A percentile compares a stretch with the other conserved stretches of the same genome.
These are phyloP conservation scores for Scytalopus superciliaris DNA, from an alignment of 2,113 vertebrate species.

Conservation along the genomic window DNA sequence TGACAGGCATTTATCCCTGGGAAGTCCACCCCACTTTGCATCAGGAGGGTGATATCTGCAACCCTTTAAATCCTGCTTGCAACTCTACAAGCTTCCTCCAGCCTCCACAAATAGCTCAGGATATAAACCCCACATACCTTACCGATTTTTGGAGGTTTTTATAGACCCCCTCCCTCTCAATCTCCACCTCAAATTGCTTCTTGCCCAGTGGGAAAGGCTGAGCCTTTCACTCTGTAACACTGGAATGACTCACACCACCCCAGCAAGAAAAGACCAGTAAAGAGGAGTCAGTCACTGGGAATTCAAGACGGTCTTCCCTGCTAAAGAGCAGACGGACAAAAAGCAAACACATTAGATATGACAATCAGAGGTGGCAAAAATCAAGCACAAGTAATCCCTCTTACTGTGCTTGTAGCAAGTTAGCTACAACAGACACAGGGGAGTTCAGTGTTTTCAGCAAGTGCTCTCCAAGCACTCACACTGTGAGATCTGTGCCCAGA, in stretches of 20 bases:
- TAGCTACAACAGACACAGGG: accelerated
- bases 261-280: background rate
- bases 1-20: background rate
- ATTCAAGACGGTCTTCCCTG: background rate
- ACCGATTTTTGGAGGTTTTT: background rate
- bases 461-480: background rate
- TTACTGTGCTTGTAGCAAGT: background rate
- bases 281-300: background rate
- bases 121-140: background rate
- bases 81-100: background rate
- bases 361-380: background rate
- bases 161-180: background rate
- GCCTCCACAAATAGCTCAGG: background rate
- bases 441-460: background rate
- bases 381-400: background rate
- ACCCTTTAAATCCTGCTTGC: background rate
- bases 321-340: background rate
- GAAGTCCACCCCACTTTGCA: background rate
- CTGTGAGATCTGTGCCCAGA: background rate
- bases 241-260: background rate
- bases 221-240: background rate
- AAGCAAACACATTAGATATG: background rate
- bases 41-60: background rate
- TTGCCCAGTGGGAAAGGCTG: background rate
- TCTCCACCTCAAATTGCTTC: background rate